Base-by-base conservation (phyloP, 2,113 vertebrate species). In the Spermophilus dauricus region DNA sequence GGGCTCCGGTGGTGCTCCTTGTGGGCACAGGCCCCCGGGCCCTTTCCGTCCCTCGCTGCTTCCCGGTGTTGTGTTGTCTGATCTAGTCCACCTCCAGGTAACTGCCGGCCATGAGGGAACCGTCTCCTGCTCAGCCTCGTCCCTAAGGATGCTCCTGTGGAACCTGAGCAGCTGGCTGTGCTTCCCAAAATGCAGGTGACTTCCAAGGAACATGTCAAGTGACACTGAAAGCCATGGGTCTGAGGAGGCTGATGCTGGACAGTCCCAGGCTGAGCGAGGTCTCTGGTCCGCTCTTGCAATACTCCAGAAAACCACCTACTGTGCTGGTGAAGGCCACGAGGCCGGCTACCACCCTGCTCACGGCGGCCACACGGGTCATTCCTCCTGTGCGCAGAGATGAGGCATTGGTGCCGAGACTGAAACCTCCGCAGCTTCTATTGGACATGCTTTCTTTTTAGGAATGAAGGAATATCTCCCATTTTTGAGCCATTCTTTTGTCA, bases 401-500 rank as follows among this genome's bases (percentile, higher is more conserved):
- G 96, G 80, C 94, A 58, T 85, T 89, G 82, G 92, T 94, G 91
- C 97, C 72, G 72, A 94, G 87, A 84, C 93, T 39, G 73, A 85
- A 94, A 96, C 97, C 97, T 84, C 94, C 87, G 97, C 91, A 97
- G 98, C 97, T 98, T 98, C 98, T 98, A 91, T 97, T 95, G 98
- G 98, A 98, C 96, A 88, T 95, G 90, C 96, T 98, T 98, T 99
- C 97, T 97, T 98, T 96, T 95, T 98, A 98, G 98, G 98, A 99
- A 99, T 98, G 98, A 99, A 99, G 98, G 99, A 98, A 98, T 98
- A 97, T 98, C 97, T 98, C 98, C 98, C 98, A 95, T 98, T 97
- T 98, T 99, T 99, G 99, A 99, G 99, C 99, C 99, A 99, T 99
- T 98, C 98, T 98, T 98, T 98, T 98, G 98, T 98, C 98, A 98